These are phyloP conservation scores for Geococcyx californianus DNA, from an alignment of 2,113 vertebrate genomes.

Conservation along the genomic window DNA sequence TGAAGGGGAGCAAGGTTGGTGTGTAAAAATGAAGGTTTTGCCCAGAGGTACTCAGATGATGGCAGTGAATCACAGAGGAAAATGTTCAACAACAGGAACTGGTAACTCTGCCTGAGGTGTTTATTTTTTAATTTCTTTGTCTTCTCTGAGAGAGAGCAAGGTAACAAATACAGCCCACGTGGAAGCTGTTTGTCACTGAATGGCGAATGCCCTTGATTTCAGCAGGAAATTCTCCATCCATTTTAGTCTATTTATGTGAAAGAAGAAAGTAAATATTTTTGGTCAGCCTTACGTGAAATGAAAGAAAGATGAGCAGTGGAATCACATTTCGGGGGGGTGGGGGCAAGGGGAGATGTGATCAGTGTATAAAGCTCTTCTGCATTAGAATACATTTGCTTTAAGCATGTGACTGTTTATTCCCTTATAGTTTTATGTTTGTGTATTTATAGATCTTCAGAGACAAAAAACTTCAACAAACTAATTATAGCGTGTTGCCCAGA, in stretches of 20 bases:
- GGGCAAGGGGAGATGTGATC: not conserved
- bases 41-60: not conserved
- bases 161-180: not conserved
- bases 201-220: not conserved
- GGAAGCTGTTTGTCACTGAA: not conserved
- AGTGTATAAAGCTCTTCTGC: not conserved
- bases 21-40: not conserved
- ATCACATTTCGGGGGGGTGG: not conserved
- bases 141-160: not conserved
- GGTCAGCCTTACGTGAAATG: not conserved
- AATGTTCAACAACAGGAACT: not conserved
- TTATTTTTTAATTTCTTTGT: not conserved
- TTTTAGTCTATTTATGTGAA: not conserved
- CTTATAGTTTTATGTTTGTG: not conserved
- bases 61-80: not conserved
- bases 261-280: conserved; percentile 26
- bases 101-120: not conserved
- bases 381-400: not conserved
- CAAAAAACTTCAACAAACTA: conserved; percentile 42
- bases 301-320: conserved; percentile 23
- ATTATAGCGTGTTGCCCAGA: conserved; percentile 17
- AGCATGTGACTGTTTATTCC: not conserved
- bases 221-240: not conserved
- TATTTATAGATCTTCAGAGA: conserved; percentile 43
- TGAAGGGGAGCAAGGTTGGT: not conserved